Conservation (phyloP, 2,113 vertebrate species). For the Podiceps cristatus region DNA sequence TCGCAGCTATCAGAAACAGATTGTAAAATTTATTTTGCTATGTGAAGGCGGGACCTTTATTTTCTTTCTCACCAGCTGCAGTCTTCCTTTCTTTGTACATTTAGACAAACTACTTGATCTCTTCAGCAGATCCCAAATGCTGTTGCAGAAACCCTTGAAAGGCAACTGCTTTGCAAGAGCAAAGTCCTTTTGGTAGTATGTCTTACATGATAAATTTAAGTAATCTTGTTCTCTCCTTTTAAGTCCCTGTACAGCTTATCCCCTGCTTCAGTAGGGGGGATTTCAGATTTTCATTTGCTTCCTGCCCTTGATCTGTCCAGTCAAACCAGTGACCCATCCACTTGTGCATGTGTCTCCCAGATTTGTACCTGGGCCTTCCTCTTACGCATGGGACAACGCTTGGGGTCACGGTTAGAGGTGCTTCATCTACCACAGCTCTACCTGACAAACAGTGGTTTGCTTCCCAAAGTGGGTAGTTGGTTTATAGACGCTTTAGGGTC, state of each 20-base stretch:
- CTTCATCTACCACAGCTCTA: neutral
- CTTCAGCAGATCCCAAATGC: neutral
- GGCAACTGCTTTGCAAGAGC: neutral
- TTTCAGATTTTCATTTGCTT: neutral
- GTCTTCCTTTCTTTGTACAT: neutral
- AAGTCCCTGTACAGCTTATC: neutral
- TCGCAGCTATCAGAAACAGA: neutral
- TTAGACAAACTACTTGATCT: neutral
- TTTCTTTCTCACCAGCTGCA: neutral
- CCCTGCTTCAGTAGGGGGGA: neutral
- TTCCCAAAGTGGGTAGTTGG: neutral
- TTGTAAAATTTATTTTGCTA: neutral
- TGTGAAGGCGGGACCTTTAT: neutral
- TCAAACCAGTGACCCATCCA: neutral
- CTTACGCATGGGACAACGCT: rapidly evolving
- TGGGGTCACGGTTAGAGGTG: neutral
- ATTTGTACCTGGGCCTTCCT: neutral
- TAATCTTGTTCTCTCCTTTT: neutral
- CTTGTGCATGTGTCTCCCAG: neutral
- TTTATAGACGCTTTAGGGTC: neutral
- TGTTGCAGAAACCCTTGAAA: neutral
- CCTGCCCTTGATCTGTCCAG: neutral
- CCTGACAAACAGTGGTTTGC: neutral
- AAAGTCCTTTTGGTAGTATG: neutral
- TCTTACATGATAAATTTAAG: neutral